phyloP scores from a whole-genome alignment of 2,113 vertebrate genomes.

The Lophochroa leadbeateri region DNA sequence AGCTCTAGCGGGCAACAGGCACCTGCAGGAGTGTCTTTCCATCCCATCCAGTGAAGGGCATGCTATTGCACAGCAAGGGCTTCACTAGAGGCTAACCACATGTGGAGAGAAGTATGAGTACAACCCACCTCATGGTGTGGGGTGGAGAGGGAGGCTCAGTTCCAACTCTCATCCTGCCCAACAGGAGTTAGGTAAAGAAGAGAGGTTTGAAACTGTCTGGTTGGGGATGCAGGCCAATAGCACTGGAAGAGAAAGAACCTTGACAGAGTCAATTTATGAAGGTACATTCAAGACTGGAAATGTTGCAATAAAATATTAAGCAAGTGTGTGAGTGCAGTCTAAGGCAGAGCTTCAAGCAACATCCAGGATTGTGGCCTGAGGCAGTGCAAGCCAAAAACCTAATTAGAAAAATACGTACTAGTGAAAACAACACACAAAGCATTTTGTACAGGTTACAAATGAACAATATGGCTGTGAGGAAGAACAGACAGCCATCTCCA shows the following conservation, averaged over 20 bases:
- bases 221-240: not conserved
- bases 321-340: accelerated
- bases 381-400: not conserved
- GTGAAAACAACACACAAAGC: constrained; percentile 10
- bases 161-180: not conserved
- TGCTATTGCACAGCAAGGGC: not conserved
- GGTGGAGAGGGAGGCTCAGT: not conserved
- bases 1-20: not conserved
- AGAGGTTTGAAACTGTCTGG: not conserved
- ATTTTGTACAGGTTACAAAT: not conserved
- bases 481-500: not conserved
- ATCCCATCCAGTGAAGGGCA: not conserved
- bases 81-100: no score
- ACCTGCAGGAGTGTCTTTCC: not conserved
- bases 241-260: not conserved
- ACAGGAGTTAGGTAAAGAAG: not conserved
- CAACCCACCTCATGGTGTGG: accelerated
- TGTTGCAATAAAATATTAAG: not conserved
- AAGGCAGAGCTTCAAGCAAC: not conserved
- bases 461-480: not conserved
- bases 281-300: not conserved
- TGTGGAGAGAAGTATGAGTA: accelerated
- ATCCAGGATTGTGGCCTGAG: not conserved
- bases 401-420: not conserved
- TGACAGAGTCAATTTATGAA: not conserved